These are phyloP conservation scores for Scaptomyza polygonia DNA, from an alignment of 2,888 invertebrate species.

Conservation along the genomic window DNA sequence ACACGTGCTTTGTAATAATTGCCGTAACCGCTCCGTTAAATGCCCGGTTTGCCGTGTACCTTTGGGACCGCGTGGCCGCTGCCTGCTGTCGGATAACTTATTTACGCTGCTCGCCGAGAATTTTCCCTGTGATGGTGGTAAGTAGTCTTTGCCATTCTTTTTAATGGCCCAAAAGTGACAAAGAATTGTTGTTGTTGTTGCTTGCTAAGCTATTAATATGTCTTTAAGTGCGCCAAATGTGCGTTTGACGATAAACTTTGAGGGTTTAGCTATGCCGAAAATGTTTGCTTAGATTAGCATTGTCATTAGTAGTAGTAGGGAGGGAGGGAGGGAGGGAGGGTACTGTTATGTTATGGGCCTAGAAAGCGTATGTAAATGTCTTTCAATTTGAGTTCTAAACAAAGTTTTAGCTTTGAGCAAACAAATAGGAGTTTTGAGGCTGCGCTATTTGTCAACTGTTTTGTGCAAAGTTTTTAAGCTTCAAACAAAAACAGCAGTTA, in stretches of 20 bases:
- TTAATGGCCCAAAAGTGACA: slow-evolving; percentile 14
- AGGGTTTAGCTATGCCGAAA: slow-evolving; percentile 33
- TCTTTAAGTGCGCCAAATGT: slow-evolving; percentile 55
- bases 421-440: slow-evolving; percentile 8
- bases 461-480: slow-evolving; percentile 50
- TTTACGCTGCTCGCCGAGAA: slow-evolving; percentile 83
- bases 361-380: slow-evolving; percentile 24
- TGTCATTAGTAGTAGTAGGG: slow-evolving; percentile 73
- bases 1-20: slow-evolving; percentile 85
- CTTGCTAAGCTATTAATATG: slow-evolving; percentile 51
- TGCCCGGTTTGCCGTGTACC: slow-evolving; percentile 85
- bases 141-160: slow-evolving; percentile 42
- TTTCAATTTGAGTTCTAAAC: slow-evolving; percentile 15
- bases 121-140: slow-evolving; percentile 84
- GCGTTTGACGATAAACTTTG: slow-evolving; percentile 41
- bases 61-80: slow-evolving; percentile 84
- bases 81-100: slow-evolving; percentile 85
- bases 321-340: no score
- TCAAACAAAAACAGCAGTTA: slow-evolving; percentile 15
- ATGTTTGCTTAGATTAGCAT: slow-evolving; percentile 66
- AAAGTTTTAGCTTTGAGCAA: slow-evolving; percentile 23
- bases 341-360: slow-evolving; percentile 9
- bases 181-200: slow-evolving; percentile 21
- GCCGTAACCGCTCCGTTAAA: slow-evolving; percentile 84
- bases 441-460: slow-evolving; percentile 39